Conservation (phyloP, 1,140 invertebrate species). For the Trinorchestia longiramus region DNA sequence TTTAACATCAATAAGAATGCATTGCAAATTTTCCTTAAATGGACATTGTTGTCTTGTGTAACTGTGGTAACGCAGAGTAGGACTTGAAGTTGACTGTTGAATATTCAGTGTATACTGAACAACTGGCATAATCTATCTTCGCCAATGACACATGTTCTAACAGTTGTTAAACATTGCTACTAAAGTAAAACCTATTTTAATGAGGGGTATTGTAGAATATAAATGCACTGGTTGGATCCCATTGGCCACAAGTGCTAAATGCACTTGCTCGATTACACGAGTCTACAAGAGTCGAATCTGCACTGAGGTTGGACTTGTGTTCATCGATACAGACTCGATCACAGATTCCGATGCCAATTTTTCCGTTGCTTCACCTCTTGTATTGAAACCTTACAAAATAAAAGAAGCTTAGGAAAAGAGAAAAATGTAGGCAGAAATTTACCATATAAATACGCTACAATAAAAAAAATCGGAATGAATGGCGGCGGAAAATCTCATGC, state of each 20-base stretch:
- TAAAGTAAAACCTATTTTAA: not conserved
- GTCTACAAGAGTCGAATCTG: not conserved
- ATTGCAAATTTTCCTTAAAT: not conserved
- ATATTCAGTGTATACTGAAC: too few species aligned
- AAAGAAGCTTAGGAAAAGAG: not conserved
- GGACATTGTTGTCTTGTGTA: not conserved
- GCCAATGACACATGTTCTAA: too few species aligned
- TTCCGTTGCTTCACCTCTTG: not conserved
- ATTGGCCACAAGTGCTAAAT: not conserved
- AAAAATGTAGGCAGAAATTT: not conserved
- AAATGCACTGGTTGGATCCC: too few species aligned
- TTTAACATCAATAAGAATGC: not conserved
- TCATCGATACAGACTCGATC: not conserved
- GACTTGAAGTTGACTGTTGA: not conserved
- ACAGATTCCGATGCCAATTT: not conserved
- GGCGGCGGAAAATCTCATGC: too few species aligned
- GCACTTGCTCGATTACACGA: not conserved
- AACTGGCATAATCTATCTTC: too few species aligned
- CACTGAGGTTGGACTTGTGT: not conserved
- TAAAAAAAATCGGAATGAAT: too few species aligned
- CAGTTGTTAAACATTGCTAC: not conserved
- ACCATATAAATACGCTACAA: too few species aligned
- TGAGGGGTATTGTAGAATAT: not conserved
- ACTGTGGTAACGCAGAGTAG: not conserved
- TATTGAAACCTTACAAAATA: not conserved